phyloP scores from a whole-genome alignment of 2,888 invertebrate genomes.

The Metalampra italica region DNA sequence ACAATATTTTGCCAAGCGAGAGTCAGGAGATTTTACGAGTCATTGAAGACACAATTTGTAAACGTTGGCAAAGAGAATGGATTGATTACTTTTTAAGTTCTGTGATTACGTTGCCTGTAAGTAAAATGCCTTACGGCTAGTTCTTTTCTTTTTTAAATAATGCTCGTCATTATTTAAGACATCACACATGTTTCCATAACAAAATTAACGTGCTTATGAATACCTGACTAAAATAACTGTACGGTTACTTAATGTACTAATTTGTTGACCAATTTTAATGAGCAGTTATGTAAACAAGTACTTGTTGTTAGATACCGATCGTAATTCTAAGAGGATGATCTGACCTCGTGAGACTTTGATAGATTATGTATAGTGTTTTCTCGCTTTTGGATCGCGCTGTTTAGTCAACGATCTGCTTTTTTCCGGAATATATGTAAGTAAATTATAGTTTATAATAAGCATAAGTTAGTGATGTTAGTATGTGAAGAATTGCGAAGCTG shows the following conservation, averaged over 20 bases:
- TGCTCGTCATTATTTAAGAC: constrained; percentile 56
- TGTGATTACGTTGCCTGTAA: constrained; percentile 60
- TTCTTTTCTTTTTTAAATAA: constrained; percentile 51
- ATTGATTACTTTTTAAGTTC: constrained; percentile 77
- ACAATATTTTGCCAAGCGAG: constrained; percentile 54
- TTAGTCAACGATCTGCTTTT: too few relatives aligned
- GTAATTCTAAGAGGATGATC: background rate
- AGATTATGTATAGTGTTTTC: background rate
- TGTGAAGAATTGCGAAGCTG: too few relatives aligned
- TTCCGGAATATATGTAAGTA: too few relatives aligned
- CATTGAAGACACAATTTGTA: constrained; percentile 70
- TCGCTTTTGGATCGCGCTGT: background rate
- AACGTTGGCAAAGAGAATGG: constrained; percentile 69
- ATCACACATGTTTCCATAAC: constrained; percentile 37
- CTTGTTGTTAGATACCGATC: background rate
- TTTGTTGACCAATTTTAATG: constrained; percentile 9
- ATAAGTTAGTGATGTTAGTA: too few relatives aligned
- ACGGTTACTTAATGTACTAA: constrained; percentile 5
- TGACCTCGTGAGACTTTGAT: background rate
- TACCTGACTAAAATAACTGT: constrained; percentile 11
- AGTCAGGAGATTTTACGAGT: constrained; percentile 65
- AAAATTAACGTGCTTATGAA: constrained; percentile 13
- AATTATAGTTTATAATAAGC: too few relatives aligned
- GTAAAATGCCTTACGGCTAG: constrained; percentile 54
- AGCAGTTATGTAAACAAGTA: constrained; percentile 3